Evolutionary conservation across 2,888 invertebrate species (phyloP), one percentile per base, ranked within the genome.

Genomic region (Lepidochitona cinerea): DNA sequence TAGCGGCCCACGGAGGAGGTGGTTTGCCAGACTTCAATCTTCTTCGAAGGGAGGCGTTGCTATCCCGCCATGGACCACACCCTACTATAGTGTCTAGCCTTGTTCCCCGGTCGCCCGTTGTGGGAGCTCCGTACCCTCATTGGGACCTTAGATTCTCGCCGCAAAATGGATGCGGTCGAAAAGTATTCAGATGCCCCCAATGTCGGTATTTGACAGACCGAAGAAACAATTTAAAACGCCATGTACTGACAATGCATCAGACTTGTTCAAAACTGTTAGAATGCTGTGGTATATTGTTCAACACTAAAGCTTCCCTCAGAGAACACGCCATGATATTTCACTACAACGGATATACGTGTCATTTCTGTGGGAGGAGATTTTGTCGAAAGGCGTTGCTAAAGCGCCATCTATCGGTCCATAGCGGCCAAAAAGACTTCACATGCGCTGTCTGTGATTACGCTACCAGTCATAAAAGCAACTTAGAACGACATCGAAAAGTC

Each of bases 391-490:
- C 92, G 2, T 85, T 92, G 37, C 86, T 92, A 29, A 90, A 90
- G 77, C 87, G 92, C 23, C 92, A 92, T 78, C 83, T 90, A 71
- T 89, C 90, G 7, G 91, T 91, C 18, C 92, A 92, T 83, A 91
- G 90, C 59, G 92, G 92, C 0, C 88, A 88, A 76, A 91, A 91
- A 81, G 91, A 91, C 71, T 91, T 89, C 82, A 84, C 88, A 1
- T 92, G 92, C 77, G 78, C 82, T 54, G 81, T 88, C 0, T 92
- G 92, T 77, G 88, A 88, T 72, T 92, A 92, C 79, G 90, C 91
- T 41, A 91, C 91, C n/a, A 91, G 91, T 72, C 91, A 92, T 82
- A 92, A 92, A 80, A 91, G 90, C 74, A 92, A 92, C 78, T 83
- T 92, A 49, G 90, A 91, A 74, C 83, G 92, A 0, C 92, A 92